Evolutionary conservation across 2,888 invertebrate species (phyloP).

Genomic region (Drosophila kuntzei): DNA sequence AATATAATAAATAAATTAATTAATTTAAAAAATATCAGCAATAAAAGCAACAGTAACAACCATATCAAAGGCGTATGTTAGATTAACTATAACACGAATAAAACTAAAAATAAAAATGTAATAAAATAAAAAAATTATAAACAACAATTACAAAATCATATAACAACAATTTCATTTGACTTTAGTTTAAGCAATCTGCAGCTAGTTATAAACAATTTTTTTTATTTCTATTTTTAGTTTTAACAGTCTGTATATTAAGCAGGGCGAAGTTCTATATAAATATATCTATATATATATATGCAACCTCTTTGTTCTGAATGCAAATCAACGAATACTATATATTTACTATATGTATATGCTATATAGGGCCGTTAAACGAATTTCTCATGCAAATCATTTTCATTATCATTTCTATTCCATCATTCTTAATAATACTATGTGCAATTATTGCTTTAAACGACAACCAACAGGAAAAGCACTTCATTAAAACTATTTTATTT

Average conservation of each 20-base stretch:
- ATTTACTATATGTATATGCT: constrained; percentile 28
- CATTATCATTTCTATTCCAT: constrained; percentile 29
- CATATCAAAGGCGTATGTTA: constrained; percentile 83
- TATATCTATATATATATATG: constrained; percentile 21
- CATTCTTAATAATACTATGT: constrained; percentile 60
- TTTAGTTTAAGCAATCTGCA: constrained; percentile 45
- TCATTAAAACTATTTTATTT: constrained; percentile 60
- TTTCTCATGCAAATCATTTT: constrained; percentile 46
- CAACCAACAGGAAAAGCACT: constrained; percentile 24
- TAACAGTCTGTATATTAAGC: constrained; percentile 40
- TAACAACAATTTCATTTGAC: constrained; percentile 37
- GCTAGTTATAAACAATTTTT: constrained; percentile 40
- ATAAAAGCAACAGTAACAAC: constrained; percentile 84
- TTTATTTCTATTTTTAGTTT: constrained; percentile 23
- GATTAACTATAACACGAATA: constrained; percentile 71
- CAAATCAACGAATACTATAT: constrained; percentile 76
- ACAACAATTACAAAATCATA: constrained; percentile 42
- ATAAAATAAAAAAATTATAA: constrained; percentile 38
- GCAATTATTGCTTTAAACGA: constrained; percentile 75
- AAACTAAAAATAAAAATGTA: constrained; percentile 41
- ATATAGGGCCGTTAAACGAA: constrained; percentile 68
- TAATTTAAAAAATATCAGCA: constrained; percentile 77
- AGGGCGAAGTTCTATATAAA: constrained; percentile 49
- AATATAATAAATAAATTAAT: constrained; percentile 34
- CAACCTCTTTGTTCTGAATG: constrained; percentile 45